These are phyloP conservation scores for Hirudinaria manillensis DNA, from an alignment of 2,888 invertebrate species.

Conservation along the genomic window DNA sequence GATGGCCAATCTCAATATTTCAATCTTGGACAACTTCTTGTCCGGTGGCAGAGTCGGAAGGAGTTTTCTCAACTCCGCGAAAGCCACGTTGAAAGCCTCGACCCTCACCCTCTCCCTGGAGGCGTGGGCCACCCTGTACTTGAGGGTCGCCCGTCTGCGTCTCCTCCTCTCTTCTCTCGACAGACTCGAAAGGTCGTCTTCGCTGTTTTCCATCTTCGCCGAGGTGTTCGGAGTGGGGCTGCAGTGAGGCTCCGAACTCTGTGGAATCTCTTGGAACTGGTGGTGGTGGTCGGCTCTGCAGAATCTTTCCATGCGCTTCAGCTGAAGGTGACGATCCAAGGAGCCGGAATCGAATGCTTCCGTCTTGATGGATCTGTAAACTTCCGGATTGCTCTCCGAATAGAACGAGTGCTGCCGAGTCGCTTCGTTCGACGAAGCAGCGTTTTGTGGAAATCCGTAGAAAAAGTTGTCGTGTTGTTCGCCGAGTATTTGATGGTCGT, in stretches of 20 bases:
- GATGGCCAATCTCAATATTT: conserved; percentile 89
- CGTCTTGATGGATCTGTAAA: neutral
- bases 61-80: conserved; percentile 79
- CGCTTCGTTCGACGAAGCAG: conserved; percentile 6
- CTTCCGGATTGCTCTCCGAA: neutral
- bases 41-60: conserved; percentile 91
- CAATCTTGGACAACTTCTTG: conserved; percentile 97
- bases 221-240: too few species aligned
- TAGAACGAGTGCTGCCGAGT: neutral
- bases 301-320: too few species aligned
- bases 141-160: conserved; percentile 80
- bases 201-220: neutral
- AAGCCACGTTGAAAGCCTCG: conserved; percentile 94
- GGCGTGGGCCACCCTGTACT: conserved; percentile 91
- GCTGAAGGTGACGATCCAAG: conserved; percentile 2
- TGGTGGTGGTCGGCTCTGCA: neutral
- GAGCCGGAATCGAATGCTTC: neutral
- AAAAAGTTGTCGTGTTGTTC: neutral
- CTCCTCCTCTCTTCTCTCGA: conserved; percentile 76
- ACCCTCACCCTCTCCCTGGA: conserved; percentile 78
- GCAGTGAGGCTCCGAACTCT: neutral
- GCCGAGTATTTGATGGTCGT: too few species aligned
- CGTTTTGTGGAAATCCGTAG: conserved; percentile 2
- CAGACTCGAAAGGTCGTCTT: conserved; percentile 31
- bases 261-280: neutral